Percentiles rank a stretch among this genome's conserved stretches.
These are phyloP conservation scores for Alligator mississippiensis DNA, from an alignment of 2,113 vertebrate species.

Conservation along the genomic window DNA sequence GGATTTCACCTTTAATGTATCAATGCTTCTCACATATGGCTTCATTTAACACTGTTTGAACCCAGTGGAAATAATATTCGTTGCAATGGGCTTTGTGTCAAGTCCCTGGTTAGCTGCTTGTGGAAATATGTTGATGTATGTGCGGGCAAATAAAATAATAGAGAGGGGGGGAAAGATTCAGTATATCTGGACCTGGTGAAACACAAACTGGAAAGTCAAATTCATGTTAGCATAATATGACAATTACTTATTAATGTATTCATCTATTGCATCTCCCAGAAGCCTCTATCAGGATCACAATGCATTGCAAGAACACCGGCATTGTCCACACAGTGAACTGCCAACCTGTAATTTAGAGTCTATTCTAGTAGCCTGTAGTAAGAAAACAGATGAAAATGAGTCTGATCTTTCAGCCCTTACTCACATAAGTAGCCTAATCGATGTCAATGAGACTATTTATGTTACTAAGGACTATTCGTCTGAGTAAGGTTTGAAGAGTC, in stretches of 20 bases:
- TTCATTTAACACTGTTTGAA: neutral
- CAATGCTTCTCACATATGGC: no score
- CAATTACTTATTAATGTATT: neutral
- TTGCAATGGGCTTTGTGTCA: neutral
- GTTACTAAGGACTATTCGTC: neutral
- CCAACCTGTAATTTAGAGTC: neutral
- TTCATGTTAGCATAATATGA: rapidly evolving
- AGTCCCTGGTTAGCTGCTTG: neutral
- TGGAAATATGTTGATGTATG: neutral
- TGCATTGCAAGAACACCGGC: neutral
- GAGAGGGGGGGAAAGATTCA: neutral
- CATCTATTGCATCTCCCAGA: neutral
- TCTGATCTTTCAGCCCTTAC: neutral
- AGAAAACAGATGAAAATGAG: neutral
- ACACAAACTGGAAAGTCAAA: neutral
- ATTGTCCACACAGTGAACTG: neutral
- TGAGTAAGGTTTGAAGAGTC: neutral
- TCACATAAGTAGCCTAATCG: neutral
- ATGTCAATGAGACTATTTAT: neutral
- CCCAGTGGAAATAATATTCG: neutral
- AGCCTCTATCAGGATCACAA: neutral
- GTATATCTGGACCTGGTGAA: neutral
- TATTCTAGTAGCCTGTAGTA: rapidly evolving
- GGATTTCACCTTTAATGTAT: neutral
- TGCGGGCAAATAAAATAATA: neutral